A percentile compares a stretch with the other conserved stretches of the same genome.
Conservation (phyloP, 2,113 vertebrate genomes). For the Aspidoscelis tigris region DNA sequence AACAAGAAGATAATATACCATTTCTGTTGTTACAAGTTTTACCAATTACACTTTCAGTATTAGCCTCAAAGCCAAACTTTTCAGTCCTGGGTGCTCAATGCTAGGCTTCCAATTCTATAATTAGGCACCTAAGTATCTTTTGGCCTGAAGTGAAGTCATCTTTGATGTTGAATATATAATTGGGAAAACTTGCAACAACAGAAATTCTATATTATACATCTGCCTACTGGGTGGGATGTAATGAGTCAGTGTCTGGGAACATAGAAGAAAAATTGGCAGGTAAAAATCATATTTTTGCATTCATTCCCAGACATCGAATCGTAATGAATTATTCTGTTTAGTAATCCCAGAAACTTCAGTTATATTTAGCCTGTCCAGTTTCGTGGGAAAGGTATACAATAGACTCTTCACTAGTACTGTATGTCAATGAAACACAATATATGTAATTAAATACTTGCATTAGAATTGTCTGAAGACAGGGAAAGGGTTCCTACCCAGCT, state of each 20-base stretch:
- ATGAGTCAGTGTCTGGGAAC: conserved; percentile 73
- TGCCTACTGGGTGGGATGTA: conserved; percentile 56
- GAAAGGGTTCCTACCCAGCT: conserved; percentile 13
- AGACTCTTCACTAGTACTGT: background rate
- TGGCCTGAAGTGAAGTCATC: conserved; percentile 5
- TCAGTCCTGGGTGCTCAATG: conserved; percentile 11
- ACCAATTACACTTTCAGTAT: conserved; percentile 43
- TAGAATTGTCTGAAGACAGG: conserved; percentile 24
- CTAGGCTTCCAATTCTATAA: conserved; percentile 48
- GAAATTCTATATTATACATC: conserved; percentile 38
- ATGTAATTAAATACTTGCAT: conserved; percentile 25
- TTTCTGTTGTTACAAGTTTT: conserved; percentile 55
- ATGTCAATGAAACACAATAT: conserved; percentile 1
- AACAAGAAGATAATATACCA: conserved; percentile 44
- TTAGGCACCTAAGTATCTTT: conserved; percentile 32
- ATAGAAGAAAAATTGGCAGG: conserved; percentile 57
- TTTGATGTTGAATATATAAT: conserved; percentile 33
- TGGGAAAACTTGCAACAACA: conserved; percentile 56
- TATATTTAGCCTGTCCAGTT: conserved; percentile 2
- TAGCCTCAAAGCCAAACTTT: conserved; percentile 38
- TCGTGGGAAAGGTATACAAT: background rate
- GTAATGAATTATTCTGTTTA: conserved; percentile 49
- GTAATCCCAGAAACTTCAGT: conserved; percentile 32
- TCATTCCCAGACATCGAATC: conserved; percentile 70
- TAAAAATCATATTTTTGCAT: conserved; percentile 57